Evolutionary conservation across 2,797 vertebrate species (phyloP).

Genomic region (Dipus sagitta): DNA sequence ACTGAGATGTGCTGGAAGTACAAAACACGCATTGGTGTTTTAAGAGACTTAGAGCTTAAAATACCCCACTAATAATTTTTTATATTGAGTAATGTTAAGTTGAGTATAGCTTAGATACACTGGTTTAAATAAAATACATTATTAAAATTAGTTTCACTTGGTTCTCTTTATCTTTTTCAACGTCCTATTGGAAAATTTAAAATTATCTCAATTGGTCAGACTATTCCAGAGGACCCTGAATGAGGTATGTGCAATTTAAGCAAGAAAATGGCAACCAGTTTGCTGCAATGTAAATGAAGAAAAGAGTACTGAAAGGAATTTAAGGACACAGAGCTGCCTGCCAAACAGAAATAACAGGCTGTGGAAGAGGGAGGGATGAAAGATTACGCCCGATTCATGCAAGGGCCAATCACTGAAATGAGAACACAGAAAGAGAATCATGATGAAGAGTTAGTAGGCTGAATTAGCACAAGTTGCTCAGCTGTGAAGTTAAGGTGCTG

Average conservation of each 20-base stretch:
- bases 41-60: slow-evolving; percentile 11
- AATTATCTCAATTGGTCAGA: slow-evolving; percentile 19
- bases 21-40: neutral
- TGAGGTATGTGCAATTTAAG: neutral
- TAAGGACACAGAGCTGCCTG: neutral
- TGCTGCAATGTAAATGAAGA: neutral
- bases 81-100: slow-evolving; percentile 7
- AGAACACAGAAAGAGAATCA: neutral
- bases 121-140: slow-evolving; percentile 34
- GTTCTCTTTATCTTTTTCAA: slow-evolving; percentile 45
- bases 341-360: neutral
- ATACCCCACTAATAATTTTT: slow-evolving; percentile 3
- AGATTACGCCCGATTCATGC: neutral
- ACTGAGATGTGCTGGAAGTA: neutral
- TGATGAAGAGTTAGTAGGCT: neutral
- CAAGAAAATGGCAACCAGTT: slow-evolving; percentile 13
- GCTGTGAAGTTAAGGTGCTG: neutral
- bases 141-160: neutral
- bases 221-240: neutral
- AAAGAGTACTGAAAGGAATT: slow-evolving; percentile 29
- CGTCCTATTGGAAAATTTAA: slow-evolving; percentile 28
- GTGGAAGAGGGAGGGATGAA: neutral
- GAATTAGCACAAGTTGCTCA: neutral
- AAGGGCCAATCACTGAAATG: neutral
- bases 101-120: slow-evolving; percentile 12